Evolutionary conservation across 2,888 invertebrate genomes (phyloP).

Genomic region (Leptogaster cylindrica): DNA sequence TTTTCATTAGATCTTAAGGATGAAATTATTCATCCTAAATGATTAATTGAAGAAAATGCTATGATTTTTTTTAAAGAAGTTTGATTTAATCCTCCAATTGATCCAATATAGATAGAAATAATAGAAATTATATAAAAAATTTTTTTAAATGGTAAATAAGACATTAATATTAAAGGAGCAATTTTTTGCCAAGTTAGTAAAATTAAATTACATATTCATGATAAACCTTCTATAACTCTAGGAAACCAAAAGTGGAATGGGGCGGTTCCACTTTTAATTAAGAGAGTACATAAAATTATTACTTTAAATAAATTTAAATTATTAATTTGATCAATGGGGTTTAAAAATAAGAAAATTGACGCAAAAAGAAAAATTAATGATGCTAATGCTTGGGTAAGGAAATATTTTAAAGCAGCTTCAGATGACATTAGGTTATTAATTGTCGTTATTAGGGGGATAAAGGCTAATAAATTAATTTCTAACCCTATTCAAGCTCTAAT

Average conservation of each 20-base stretch:
- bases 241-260: slow-evolving; percentile 70
- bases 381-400: slow-evolving; percentile 67
- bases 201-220: slow-evolving; percentile 66
- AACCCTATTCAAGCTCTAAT: slow-evolving; percentile 67
- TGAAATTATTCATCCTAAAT: slow-evolving; percentile 67
- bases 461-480: slow-evolving; percentile 70
- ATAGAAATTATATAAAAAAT: slow-evolving; percentile 22
- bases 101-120: slow-evolving; percentile 64
- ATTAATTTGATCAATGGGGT: not conserved
- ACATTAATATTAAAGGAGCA: slow-evolving; percentile 66
- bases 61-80: slow-evolving; percentile 67
- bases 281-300: slow-evolving; percentile 59
- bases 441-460: slow-evolving; percentile 67
- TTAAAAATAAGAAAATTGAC: slow-evolving; percentile 57
- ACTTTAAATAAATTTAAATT: slow-evolving; percentile 47
- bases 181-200: slow-evolving; percentile 72
- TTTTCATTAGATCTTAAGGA: slow-evolving; percentile 63
- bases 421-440: slow-evolving; percentile 63
- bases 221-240: slow-evolving; percentile 67
- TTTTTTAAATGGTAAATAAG: no score
- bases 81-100: slow-evolving; percentile 65
- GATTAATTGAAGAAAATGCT: slow-evolving; percentile 70
- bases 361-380: slow-evolving; percentile 65
- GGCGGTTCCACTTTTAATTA: slow-evolving; percentile 67
- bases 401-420: slow-evolving; percentile 69